Conservation (phyloP, 1,140 invertebrate genomes). For the Drosophila leontia region DNA sequence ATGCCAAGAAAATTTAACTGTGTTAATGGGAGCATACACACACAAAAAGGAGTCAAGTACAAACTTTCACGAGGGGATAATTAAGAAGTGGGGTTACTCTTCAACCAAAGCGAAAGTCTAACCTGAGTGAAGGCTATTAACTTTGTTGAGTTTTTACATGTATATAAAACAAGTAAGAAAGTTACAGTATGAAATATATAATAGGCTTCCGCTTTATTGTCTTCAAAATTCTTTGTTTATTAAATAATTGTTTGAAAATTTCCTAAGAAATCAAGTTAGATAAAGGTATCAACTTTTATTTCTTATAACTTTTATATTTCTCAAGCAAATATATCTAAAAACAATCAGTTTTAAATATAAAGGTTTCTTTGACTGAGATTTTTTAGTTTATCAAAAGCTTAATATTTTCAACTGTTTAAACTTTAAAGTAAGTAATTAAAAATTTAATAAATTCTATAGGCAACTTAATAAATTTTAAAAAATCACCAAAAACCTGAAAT, state of each 20-base stretch:
- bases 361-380: no score
- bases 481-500: neutral
- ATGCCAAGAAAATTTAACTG: constrained; percentile 10
- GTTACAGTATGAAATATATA: neutral
- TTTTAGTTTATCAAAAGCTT: no score
- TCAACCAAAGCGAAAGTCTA: neutral
- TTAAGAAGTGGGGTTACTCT: neutral
- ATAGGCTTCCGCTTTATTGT: neutral
- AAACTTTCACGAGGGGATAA: neutral
- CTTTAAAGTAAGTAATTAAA: neutral
- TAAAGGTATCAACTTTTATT: neutral
- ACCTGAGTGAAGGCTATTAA: constrained; percentile 9
- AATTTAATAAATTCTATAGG: neutral
- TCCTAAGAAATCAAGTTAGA: neutral
- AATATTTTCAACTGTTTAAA: no score
- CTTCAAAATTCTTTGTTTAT: no score
- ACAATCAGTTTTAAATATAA: no score
- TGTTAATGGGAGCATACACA: constrained; percentile 9
- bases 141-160: neutral
- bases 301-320: neutral
- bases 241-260: neutral
- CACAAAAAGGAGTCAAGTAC: neutral
- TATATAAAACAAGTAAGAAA: no score
- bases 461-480: neutral
- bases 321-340: neutral